Percentiles rank a stretch among this genome's conserved stretches.
Evolutionary conservation across 1,140 invertebrate species (phyloP).

Genomic region (Tetramorium alpestre): DNA sequence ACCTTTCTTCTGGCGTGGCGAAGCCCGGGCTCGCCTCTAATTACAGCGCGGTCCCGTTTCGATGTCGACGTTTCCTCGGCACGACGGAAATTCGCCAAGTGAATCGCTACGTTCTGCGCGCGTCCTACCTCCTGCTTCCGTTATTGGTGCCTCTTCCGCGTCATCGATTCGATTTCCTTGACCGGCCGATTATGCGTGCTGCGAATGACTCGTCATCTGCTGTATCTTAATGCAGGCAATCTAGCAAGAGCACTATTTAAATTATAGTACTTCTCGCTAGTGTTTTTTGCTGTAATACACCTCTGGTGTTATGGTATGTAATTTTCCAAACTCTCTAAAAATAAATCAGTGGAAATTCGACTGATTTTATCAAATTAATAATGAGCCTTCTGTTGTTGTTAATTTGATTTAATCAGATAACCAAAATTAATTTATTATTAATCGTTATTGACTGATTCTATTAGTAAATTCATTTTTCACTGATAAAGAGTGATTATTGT

Average conservation of each 20-base stretch:
- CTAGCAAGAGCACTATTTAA: background rate
- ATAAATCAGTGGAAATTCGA: too few species aligned
- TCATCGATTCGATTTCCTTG: background rate
- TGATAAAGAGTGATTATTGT: too few species aligned
- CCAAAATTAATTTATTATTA: too few species aligned
- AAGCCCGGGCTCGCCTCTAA: slow-evolving; percentile 68
- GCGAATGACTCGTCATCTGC: background rate
- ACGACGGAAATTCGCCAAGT: slow-evolving; percentile 62
- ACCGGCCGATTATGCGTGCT: background rate
- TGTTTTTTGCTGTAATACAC: background rate
- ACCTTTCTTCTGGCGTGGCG: slow-evolving; percentile 68
- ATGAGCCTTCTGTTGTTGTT: too few species aligned
- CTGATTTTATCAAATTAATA: too few species aligned
- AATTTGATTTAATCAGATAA: too few species aligned
- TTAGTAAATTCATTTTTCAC: too few species aligned
- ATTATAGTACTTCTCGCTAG: background rate
- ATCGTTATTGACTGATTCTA: too few species aligned
- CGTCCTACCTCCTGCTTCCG: too few species aligned
- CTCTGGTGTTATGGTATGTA: background rate
- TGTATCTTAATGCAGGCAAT: background rate
- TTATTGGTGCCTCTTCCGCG: background rate
- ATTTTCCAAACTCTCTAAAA: background rate
- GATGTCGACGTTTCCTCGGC: slow-evolving; percentile 69
- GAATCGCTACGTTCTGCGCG: slow-evolving; percentile 43
- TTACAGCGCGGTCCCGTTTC: slow-evolving; percentile 64